Base-by-base conservation (phyloP, 1,140 invertebrate species). In the Bombus breviceps region DNA sequence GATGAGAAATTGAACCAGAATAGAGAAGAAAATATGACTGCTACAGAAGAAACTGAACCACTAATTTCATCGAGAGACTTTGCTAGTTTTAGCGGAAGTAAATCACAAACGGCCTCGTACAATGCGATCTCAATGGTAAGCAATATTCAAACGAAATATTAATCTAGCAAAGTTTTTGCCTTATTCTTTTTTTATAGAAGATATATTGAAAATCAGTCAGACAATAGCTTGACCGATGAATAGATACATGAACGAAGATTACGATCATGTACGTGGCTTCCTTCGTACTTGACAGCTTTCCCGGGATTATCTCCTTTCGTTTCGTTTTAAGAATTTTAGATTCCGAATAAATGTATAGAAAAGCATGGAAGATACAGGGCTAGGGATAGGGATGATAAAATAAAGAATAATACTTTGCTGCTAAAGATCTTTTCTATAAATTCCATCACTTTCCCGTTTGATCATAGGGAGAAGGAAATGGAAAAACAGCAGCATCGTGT, bases 11-110 rank as follows among this genome's bases (percentile, higher is more conserved):
- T 53, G 9, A 25, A 9, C 2, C 0, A 15, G 39, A 13, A 66
- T 6, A 37, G 8, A 12, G 1, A 39, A 73, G 1, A 88, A 74
- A 83, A 93, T 22, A 66, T 93, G 93, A 92, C 92, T 9, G 89
- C 90, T 22, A 90, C 88, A 5, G 93, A 93, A 57, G 93, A 93
- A 80, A 92, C 80, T 28, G 90, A 93, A 62, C 93, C 92, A 1
- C 80, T 93, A 43, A 91, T 93, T 47, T 32, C 89, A 4, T 72
- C 87, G 9, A 85, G 57, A 28, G 76, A 83, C 22, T 86, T 72
- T 1, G 74, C 80, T 28, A 68, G 62, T 66, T 22, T 53, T 53
- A 62, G 53, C 1, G 41, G 72, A 6, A 72, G 47, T 66, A 89
- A 89, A 53, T 10, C 59, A 13, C 86, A 88, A 73, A 87, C 90